Base-by-base conservation (phyloP, 2,888 invertebrate species). In the Julus scanicus region DNA sequence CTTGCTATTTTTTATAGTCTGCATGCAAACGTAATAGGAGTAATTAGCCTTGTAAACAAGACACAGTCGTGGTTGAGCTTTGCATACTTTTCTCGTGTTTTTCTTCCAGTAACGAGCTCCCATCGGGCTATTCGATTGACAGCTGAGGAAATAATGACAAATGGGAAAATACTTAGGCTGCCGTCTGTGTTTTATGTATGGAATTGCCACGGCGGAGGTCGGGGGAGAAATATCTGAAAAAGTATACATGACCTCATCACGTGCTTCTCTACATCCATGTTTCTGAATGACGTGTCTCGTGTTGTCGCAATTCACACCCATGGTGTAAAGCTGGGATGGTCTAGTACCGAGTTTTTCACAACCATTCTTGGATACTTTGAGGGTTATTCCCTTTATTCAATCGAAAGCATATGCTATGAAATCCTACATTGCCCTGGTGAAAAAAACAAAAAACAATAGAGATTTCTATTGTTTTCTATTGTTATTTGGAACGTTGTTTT, bases 71-170 rank as follows among this genome's bases (percentile, higher is more conserved):
- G 71, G 20, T 71, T 71, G 20, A 71, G 71, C 71, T 71, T 71
- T 29, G 71, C 71, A 71, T 71, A 71, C 29, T 71, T 71, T 71
- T 71, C 71, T 71, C 71, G 9, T 71, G 71, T 71, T 71, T 71
- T 71, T 71, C 71, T 71, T 71, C 9, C 71, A 20, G 71, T 71
- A 71, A 71, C 71, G 71, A 71, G 29, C 20, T 71, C 71, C 29
- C 71, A 71, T 71, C 71, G 71, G 20, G 29, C 29, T 9, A 71
- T 20, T 6, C 71, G 71, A 71, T 71, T 71, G 71, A 71, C 71
- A 71, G 71, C 71, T 71, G 71, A 71, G 9, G 29, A n/a, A 71
- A 71, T 71, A 71, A 71, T 71, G 71, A 71, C 71, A 71, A 71
- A 71, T 71, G 71, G 71, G 71, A 63, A 71, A 71, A 71, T 71